These are phyloP conservation scores for Chloromyia formosa DNA, from an alignment of 2,888 invertebrate genomes.

Conservation along the genomic window DNA sequence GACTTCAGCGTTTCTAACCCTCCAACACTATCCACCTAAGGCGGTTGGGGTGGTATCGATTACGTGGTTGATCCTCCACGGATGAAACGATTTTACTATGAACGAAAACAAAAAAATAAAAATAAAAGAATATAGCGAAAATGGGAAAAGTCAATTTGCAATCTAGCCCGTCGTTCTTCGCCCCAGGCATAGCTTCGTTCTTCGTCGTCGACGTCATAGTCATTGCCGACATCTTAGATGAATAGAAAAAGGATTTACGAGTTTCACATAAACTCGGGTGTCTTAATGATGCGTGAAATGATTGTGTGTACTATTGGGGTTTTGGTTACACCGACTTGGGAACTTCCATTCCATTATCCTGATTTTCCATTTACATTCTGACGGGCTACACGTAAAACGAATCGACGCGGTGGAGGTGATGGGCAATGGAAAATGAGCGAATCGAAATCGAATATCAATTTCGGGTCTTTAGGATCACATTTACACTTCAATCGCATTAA, in stretches of 20 bases:
- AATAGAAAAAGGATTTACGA: slow-evolving; percentile 25
- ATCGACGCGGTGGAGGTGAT: neutral
- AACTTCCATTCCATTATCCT: slow-evolving; percentile 33
- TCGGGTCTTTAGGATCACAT: slow-evolving; percentile 39
- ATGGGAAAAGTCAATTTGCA: slow-evolving; percentile 29
- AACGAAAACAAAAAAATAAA: neutral
- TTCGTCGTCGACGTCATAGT: too few relatives aligned
- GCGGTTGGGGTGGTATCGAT: neutral
- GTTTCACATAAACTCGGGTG: slow-evolving; percentile 34
- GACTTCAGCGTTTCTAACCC: neutral
- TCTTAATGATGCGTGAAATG: slow-evolving; percentile 49
- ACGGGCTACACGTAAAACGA: slow-evolving; percentile 1
- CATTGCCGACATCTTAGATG: neutral
- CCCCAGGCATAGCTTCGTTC: neutral
- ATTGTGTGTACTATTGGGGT: slow-evolving; percentile 29
- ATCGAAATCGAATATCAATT: slow-evolving; percentile 45
- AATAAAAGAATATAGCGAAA: neutral
- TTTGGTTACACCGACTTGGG: slow-evolving; percentile 35
- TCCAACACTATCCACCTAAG: neutral
- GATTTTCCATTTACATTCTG: neutral
- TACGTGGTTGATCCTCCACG: neutral
- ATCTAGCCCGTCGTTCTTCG: neutral
- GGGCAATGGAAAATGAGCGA: neutral
- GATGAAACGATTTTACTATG: neutral
- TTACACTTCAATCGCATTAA: slow-evolving; percentile 29